These are phyloP conservation scores for Corynorhinus townsendii DNA, from an alignment of 2,113 vertebrate species.

Conservation along the genomic window DNA sequence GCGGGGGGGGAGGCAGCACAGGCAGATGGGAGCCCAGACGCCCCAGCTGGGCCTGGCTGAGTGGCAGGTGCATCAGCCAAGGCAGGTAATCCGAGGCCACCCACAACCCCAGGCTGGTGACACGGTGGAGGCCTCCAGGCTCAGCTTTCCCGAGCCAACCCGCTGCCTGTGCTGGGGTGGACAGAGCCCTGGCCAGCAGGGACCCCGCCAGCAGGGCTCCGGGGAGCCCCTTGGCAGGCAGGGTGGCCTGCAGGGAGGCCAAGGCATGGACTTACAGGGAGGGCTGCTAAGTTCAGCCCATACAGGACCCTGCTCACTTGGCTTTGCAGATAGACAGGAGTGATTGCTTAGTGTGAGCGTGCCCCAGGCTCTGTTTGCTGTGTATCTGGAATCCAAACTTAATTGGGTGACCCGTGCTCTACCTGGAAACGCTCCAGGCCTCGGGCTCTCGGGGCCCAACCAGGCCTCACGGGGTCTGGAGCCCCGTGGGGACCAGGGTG, in stretches of 20 bases:
- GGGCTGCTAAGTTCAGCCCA: neutral
- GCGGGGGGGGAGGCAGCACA: neutral
- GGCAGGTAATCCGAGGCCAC: fast-evolving
- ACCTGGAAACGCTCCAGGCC: neutral
- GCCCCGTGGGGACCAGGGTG: fast-evolving
- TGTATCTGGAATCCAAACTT: neutral
- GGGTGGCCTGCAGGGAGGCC: neutral
- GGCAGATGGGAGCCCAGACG: neutral
- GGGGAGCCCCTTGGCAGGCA: neutral
- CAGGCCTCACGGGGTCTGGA: neutral
- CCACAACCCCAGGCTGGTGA: fast-evolving
- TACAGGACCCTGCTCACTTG: no score
- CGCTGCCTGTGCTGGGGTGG: neutral
- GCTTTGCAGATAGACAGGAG: neutral
- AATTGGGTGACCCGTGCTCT: neutral
- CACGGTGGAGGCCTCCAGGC: neutral
- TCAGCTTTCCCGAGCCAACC: neutral
- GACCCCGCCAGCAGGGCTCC: no score
- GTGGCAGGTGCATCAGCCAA: neutral
- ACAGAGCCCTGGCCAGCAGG: neutral
- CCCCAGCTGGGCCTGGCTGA: neutral
- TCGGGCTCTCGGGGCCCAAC: neutral
- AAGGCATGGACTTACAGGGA: neutral
- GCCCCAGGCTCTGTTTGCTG: fast-evolving
- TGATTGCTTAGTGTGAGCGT: neutral